Base-by-base conservation (phyloP, 2,888 invertebrate species). In the Pyrocoelia pectoralis region DNA sequence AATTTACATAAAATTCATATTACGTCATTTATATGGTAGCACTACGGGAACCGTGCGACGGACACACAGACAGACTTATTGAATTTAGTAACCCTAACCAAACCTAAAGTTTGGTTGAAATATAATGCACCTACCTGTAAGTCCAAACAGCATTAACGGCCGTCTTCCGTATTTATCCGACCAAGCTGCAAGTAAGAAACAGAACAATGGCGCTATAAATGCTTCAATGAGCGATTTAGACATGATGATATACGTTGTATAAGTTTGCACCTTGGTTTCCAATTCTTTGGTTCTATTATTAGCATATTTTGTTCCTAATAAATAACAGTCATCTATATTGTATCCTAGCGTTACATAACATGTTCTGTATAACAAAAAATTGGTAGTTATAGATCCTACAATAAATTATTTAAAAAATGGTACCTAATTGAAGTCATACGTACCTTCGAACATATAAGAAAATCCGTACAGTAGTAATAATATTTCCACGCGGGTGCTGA, bases 131-230 rank as follows among this genome's bases (percentile, higher is more conserved):
- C 4, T 24, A 24, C 24, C 24, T 6, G 24, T 76, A 65, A 88
- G 81, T 1, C 89, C 86, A 70, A 87, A 82, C 1, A 91, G 76
- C 28, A 68, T 75, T 53, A 92, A 81, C 3, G 92, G 90, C 74
- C 89, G 89, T 48, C 93, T 84, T 19, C 94, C 93, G 80, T 90
- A 86, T 66, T 85, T 88, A 75, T 94, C 93, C 50, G 92, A 92
- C 93, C 93, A 94, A 0, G 92, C 90, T 8, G 93, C 94, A 67
- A 92, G 77, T 75, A 92, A 91, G 49, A 92, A 81, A 55, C 90
- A 88, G 5, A 90, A 77, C 43, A 90, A 72, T 0, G 91, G 88
- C 1, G 92, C 91, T 56, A 89, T 82, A 49, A 91, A 79, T 38
- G 88, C 86, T 70, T 89, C 88, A 40, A 91, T 77, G 0, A 92